Conservation (phyloP, 2,888 invertebrate species). For the Tetragonula carbonaria region DNA sequence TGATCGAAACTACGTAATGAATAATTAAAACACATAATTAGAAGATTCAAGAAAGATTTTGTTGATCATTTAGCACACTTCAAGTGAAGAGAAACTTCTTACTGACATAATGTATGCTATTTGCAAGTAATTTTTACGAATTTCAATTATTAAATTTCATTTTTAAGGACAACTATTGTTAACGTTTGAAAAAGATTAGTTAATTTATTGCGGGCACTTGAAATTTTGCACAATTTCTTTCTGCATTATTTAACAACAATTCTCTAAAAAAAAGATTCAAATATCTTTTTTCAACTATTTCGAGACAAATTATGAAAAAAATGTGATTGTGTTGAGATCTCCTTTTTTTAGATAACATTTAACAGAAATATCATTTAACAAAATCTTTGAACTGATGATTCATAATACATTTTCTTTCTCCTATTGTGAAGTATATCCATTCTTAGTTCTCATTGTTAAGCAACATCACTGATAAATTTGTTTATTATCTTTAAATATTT, state of each 20-base stretch:
- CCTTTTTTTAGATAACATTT: conserved; percentile 43
- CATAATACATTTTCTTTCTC: conserved; percentile 34
- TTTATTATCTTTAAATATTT: conserved; percentile 1
- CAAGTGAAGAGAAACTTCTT: conserved; percentile 18
- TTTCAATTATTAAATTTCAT: conserved; percentile 14
- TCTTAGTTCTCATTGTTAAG: conserved; percentile 15
- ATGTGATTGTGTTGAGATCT: conserved; percentile 45
- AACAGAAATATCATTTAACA: not conserved
- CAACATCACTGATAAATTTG: conserved; percentile 19
- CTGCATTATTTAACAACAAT: conserved; percentile 51
- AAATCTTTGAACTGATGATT: conserved; percentile 43
- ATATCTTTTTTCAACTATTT: conserved; percentile 22
- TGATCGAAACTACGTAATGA: conserved; percentile 18
- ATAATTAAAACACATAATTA: conserved; percentile 1
- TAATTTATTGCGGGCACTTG: not conserved
- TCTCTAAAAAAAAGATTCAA: conserved; percentile 28
- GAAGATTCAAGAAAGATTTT: conserved; percentile 23
- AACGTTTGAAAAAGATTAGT: conserved; percentile 12
- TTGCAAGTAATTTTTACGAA: conserved; percentile 42
- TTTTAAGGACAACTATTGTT: not conserved
- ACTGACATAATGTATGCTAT: conserved; percentile 47
- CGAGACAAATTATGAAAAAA: conserved; percentile 22
- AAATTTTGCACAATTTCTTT: conserved; percentile 35
- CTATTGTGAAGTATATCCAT: conserved; percentile 37
- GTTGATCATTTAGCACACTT: conserved; percentile 31